phyloP scores from a whole-genome alignment of 2,888 invertebrate species.

The Drosophila glabriapex region DNA sequence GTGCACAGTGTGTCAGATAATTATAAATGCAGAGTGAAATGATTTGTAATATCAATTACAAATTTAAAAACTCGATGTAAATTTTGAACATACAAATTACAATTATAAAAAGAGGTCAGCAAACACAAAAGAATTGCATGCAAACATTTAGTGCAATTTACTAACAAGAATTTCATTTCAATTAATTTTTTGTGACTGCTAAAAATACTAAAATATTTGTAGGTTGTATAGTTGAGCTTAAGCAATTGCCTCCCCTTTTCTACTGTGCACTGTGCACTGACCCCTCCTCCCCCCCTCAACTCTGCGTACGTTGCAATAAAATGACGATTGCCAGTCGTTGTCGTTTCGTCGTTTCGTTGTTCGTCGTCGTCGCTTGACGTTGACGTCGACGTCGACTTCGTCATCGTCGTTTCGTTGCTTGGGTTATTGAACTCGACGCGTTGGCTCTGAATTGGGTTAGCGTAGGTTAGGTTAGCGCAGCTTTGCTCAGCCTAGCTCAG shows the following conservation, averaged over 20 bases:
- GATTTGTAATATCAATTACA: neutral
- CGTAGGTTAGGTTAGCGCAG: constrained; percentile 73
- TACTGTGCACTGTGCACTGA: neutral
- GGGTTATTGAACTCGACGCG: constrained; percentile 73
- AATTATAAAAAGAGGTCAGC: neutral
- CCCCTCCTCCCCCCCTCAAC: too few relatives aligned
- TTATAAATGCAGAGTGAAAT: neutral
- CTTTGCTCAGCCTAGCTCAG: constrained; percentile 33
- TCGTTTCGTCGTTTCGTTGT: constrained; percentile 1
- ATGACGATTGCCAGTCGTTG: constrained; percentile 49
- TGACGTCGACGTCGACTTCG: neutral
- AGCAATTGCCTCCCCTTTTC: neutral
- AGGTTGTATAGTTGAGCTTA: constrained; percentile 23
- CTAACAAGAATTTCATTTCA: neutral
- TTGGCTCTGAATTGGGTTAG: constrained; percentile 76
- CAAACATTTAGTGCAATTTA: neutral
- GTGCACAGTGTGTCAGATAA: neutral
- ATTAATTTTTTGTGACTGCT: neutral
- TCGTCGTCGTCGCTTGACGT: neutral
- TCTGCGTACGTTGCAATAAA: constrained; percentile 22
- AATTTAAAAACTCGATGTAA: neutral
- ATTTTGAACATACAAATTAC: neutral
- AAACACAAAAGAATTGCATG: neutral
- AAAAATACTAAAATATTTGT: constrained; percentile 38
- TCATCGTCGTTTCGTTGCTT: constrained; percentile 18